phyloP scores from a whole-genome alignment of 2,888 invertebrate species.

The Electrophaes corylata region DNA sequence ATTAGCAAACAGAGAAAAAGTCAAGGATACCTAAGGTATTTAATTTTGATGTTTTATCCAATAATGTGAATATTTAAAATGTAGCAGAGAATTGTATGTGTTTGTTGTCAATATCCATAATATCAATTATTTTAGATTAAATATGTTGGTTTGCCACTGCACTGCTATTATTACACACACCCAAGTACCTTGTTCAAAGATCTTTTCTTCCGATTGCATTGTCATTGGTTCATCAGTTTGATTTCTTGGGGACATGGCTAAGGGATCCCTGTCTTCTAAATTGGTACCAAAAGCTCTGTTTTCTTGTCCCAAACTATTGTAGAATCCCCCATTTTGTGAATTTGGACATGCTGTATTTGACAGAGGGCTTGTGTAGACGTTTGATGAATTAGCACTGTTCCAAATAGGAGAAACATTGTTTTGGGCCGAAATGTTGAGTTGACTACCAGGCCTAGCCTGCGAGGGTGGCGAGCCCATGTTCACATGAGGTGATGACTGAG shows the following conservation, averaged over 20 bases:
- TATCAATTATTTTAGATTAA: too few relatives aligned
- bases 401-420: constrained; percentile 77
- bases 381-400: constrained; percentile 74
- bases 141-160: too few relatives aligned
- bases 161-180: too few relatives aligned
- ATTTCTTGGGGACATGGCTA: constrained; percentile 75
- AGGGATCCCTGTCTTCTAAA: constrained; percentile 77
- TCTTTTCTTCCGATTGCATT: constrained; percentile 70
- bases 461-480: constrained; percentile 86
- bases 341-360: constrained; percentile 67
- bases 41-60: too few relatives aligned
- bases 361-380: constrained; percentile 67
- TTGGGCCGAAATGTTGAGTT: constrained; percentile 75
- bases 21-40: not conserved
- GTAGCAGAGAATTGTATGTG: too few relatives aligned
- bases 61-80: too few relatives aligned
- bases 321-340: constrained; percentile 79
- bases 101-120: too few relatives aligned
- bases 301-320: constrained; percentile 72
- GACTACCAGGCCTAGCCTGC: constrained; percentile 75
- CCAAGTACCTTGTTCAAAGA: constrained; percentile 50
- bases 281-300: constrained; percentile 70
- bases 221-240: constrained; percentile 65
- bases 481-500: constrained; percentile 83
- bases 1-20: constrained; percentile 18